Conservation (phyloP, 2,797 vertebrate species). For the Cephalopachus bancanus region DNA sequence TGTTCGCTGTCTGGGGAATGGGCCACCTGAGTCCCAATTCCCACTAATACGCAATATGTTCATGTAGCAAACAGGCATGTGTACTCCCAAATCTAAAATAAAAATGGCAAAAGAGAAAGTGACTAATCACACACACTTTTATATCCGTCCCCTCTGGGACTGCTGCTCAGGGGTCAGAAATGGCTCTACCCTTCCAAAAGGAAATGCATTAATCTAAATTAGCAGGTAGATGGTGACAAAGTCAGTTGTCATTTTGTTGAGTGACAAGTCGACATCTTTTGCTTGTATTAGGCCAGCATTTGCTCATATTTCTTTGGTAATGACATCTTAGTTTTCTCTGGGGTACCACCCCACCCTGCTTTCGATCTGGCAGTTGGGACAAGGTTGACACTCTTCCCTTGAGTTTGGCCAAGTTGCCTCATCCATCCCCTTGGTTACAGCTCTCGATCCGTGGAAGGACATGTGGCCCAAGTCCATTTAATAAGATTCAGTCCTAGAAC, state of each 20-base stretch:
- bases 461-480: background rate
- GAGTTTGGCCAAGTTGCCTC: background rate
- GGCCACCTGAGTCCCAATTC: too few species aligned
- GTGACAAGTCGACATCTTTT: background rate
- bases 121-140: background rate
- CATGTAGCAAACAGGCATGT: too few species aligned
- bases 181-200: background rate
- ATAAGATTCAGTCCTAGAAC: background rate
- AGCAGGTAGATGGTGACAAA: background rate
- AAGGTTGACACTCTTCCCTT: too few species aligned
- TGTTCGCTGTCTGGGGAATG: too few species aligned
- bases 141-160: too few species aligned
- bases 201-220: background rate
- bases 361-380: background rate
- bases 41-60: too few species aligned
- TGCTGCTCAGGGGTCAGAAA: background rate
- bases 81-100: too few species aligned
- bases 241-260: background rate
- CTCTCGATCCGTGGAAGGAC: background rate
- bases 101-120: too few species aligned
- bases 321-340: background rate
- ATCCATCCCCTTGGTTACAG: fast-evolving
- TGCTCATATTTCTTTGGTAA: background rate
- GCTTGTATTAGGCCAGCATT: background rate
- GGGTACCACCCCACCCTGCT: too few species aligned